Conservation (phyloP, 2,797 vertebrate genomes). For the Danio aesculapii region DNA sequence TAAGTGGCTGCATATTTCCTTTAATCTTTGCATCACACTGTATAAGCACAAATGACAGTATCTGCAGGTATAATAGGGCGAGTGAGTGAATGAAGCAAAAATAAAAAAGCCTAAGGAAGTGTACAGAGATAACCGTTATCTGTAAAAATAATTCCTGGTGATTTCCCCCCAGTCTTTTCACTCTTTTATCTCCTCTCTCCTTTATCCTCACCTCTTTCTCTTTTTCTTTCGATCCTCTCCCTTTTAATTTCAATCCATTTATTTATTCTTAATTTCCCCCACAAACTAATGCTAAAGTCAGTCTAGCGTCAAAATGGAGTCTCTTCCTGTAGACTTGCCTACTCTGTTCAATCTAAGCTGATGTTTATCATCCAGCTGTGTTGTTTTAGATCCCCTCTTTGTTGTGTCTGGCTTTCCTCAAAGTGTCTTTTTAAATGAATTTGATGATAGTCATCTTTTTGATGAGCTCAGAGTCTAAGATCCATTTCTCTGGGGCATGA, state of each 20-base stretch:
- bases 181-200: not conserved
- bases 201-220: not conserved
- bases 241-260: not conserved
- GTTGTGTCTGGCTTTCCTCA: slow-evolving; percentile 41
- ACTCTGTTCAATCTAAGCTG: slow-evolving; percentile 41
- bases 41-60: not conserved
- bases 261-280: not conserved
- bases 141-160: not conserved
- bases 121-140: not conserved
- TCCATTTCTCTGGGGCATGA: slow-evolving; percentile 13
- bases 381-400: slow-evolving; percentile 46
- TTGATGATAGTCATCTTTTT: slow-evolving; percentile 29
- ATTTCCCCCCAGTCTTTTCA: not conserved
- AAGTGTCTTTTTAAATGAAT: slow-evolving; percentile 43
- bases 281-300: slow-evolving; percentile 2
- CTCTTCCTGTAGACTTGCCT: slow-evolving; percentile 46
- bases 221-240: not conserved
- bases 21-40: not conserved
- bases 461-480: slow-evolving; percentile 7
- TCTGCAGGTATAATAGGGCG: not conserved
- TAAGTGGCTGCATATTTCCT: slow-evolving; percentile 2
- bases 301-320: slow-evolving; percentile 10
- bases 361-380: slow-evolving; percentile 39
- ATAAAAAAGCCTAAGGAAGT: not conserved
- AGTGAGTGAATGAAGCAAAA: not conserved